Evolutionary conservation across 30 jellyfish, hydroid and myxozoan genomes (phyloP).

Genomic region (Aurelia aurita): DNA sequence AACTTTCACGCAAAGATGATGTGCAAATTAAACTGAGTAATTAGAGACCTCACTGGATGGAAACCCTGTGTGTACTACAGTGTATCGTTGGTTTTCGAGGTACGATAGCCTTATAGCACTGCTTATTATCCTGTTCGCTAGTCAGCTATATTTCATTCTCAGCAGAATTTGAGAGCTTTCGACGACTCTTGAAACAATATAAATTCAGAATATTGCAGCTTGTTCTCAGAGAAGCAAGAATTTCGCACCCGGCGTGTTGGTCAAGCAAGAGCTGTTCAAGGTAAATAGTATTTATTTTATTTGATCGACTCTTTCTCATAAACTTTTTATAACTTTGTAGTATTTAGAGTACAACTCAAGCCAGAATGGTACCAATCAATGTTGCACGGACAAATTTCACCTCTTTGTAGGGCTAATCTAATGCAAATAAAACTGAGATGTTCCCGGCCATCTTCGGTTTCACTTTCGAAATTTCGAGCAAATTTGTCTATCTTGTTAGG

Average conservation of each 20-base stretch:
- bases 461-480: no score
- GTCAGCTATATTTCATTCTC: constrained; percentile 67
- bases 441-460: no score
- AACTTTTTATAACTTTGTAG: background rate
- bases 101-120: constrained; percentile 18
- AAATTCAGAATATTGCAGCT: no score
- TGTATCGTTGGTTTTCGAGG: constrained; percentile 19
- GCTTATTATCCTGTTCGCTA: constrained; percentile 36
- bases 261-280: no score
- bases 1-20: constrained; percentile 12
- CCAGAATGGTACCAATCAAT: no score
- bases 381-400: no score
- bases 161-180: constrained; percentile 51
- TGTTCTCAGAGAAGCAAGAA: no score
- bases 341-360: background rate
- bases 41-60: constrained; percentile 3
- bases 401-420: no score
- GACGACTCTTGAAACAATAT: background rate
- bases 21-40: background rate
- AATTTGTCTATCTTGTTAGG: no score
- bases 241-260: no score
- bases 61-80: background rate
- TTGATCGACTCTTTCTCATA: background rate
- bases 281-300: no score
- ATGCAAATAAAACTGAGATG: no score